phyloP scores from a whole-genome alignment of 2,888 invertebrate genomes.

The Oscheius sp. region DNA sequence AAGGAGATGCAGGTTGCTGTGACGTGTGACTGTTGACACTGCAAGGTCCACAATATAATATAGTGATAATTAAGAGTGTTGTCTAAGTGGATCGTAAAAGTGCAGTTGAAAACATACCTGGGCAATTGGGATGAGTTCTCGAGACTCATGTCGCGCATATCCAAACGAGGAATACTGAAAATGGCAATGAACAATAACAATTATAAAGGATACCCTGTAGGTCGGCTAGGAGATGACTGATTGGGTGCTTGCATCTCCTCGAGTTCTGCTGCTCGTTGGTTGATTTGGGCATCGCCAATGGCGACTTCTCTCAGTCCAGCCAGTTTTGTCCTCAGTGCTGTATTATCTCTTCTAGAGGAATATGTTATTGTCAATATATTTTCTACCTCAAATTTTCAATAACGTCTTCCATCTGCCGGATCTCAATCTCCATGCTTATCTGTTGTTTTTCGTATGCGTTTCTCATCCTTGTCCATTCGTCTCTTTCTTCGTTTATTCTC shows the following conservation, averaged over 20 bases:
- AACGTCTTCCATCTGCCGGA: slow-evolving; percentile 25
- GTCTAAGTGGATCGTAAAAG: slow-evolving; percentile 2
- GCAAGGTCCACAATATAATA: slow-evolving; percentile 27
- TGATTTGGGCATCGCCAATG: not conserved
- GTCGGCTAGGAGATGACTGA: slow-evolving; percentile 13
- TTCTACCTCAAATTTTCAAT: slow-evolving; percentile 23
- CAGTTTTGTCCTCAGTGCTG: slow-evolving; percentile 8
- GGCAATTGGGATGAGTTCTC: slow-evolving; percentile 11
- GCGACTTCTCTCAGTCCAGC: not conserved
- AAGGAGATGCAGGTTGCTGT: not conserved
- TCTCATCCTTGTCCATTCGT: slow-evolving; percentile 25
- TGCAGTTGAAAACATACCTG: slow-evolving; percentile 3
- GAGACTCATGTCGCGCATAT: slow-evolving; percentile 25
- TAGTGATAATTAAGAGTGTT: slow-evolving; percentile 4
- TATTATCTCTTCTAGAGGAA: slow-evolving; percentile 13
- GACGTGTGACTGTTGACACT: slow-evolving; percentile 31
- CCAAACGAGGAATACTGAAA: slow-evolving; percentile 22
- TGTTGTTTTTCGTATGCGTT: slow-evolving; percentile 20
- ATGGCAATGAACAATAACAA: not conserved
- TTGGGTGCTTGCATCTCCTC: not conserved
- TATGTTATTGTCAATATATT: not conserved
- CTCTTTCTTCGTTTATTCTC: slow-evolving; percentile 3
- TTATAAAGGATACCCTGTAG: not conserved
- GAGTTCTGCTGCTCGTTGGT: not conserved
- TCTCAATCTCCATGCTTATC: slow-evolving; percentile 11